Percentiles rank a stretch among this genome's conserved stretches.
Conservation (phyloP, 2,113 vertebrate genomes). For the Nycticebus coucang region DNA sequence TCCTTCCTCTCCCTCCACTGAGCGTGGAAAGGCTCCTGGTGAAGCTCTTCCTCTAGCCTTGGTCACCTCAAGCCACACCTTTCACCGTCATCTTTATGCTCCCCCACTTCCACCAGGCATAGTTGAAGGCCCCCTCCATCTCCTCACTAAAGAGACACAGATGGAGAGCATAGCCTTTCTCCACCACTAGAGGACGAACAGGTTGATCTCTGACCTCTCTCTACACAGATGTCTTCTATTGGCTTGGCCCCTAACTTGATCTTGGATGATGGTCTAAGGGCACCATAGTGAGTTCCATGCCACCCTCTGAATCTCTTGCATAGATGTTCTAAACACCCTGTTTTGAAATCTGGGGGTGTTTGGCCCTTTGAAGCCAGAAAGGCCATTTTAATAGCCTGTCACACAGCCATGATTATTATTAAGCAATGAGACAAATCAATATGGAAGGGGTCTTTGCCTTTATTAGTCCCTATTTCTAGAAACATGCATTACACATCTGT, state of each 20-base stretch:
- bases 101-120: neutral
- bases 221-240: neutral
- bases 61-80: neutral
- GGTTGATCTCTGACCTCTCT: neutral
- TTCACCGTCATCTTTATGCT: neutral
- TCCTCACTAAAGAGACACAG: neutral
- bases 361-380: neutral
- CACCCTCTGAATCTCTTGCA: neutral
- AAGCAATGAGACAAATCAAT: neutral
- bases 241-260: neutral
- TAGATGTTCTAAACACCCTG: neutral
- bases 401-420: neutral
- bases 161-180: neutral
- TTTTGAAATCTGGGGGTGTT: neutral
- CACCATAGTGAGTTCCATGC: neutral
- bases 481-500: neutral
- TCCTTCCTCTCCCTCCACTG: neutral
- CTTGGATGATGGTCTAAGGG: neutral
- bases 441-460: neutral
- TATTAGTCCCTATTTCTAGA: constrained; percentile 19
- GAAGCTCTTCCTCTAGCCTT: neutral
- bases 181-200: neutral
- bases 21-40: neutral
- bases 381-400: neutral
- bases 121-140: neutral